Evolutionary conservation across 2,113 vertebrate genomes (phyloP).

Genomic region (Clarias gariepinus): DNA sequence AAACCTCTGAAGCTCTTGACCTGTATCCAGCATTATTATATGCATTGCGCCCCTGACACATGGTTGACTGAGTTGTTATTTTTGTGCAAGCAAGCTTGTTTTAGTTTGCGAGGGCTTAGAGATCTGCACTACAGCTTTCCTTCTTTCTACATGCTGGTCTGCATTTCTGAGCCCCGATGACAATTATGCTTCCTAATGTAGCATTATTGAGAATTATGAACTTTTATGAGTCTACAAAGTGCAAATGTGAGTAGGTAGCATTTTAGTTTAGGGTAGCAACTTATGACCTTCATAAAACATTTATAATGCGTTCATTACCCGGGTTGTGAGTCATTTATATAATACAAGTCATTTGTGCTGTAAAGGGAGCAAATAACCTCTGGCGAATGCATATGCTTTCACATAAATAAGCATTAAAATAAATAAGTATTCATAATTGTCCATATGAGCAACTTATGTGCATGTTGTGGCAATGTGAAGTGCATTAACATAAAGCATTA

Average conservation of each 20-base stretch:
- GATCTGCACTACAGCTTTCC: not conserved
- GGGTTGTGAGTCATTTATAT: not conserved
- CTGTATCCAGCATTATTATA: not conserved
- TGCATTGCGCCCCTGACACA: not conserved
- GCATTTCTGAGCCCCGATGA: not conserved
- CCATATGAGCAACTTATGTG: not conserved
- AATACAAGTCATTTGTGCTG: not conserved
- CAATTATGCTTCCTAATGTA: not conserved
- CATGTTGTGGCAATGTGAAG: not conserved
- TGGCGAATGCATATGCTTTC: not conserved
- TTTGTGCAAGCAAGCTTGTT: not conserved
- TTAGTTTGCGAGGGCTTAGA: not conserved
- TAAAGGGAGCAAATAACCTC: not conserved
- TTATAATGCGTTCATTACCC: constrained; percentile 1
- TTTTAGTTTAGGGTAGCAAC: constrained; percentile 20
- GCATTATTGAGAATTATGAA: not conserved
- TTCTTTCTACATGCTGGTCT: not conserved
- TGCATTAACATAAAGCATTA: not conserved
- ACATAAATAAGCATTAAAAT: constrained; percentile 4
- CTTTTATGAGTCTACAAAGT: constrained; percentile 24
- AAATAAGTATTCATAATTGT: constrained; percentile 13
- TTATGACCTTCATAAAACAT: constrained; percentile 21
- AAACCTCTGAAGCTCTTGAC: not conserved
- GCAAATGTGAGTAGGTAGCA: constrained; percentile 14
- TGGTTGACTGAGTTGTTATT: not conserved